Evolutionary conservation across 1,140 invertebrate genomes (phyloP).

Genomic region (Scylla paramamosain): DNA sequence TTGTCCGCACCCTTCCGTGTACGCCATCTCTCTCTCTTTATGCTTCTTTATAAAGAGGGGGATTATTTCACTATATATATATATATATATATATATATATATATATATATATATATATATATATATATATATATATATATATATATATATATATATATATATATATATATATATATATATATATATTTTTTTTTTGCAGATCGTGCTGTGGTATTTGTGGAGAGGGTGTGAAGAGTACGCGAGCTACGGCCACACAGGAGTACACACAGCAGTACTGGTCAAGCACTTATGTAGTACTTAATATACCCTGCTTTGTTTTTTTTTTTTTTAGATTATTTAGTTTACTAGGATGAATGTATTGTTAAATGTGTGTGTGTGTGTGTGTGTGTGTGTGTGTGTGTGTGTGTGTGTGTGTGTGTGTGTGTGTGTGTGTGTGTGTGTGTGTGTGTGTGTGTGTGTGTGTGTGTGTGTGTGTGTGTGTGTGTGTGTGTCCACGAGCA

Average conservation of each 20-base stretch:
- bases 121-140: no score
- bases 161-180: no score
- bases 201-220: neutral
- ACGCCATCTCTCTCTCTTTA: neutral
- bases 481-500: neutral
- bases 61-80: neutral
- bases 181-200: neutral
- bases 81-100: no score
- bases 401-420: slow-evolving; percentile 9
- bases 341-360: slow-evolving; percentile 29
- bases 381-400: slow-evolving; percentile 20
- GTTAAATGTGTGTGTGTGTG: neutral
- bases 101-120: no score
- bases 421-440: slow-evolving; percentile 7
- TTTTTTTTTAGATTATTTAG: neutral
- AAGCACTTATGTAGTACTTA: slow-evolving; percentile 43
- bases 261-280: slow-evolving; percentile 56
- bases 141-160: no score
- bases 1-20: neutral
- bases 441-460: neutral
- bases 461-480: neutral
- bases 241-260: slow-evolving; percentile 60
- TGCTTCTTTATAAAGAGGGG: no score
- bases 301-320: slow-evolving; percentile 61
- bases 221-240: slow-evolving; percentile 42